Percentiles rank a stretch among this genome's conserved stretches.
phyloP scores from a whole-genome alignment of 2,888 invertebrate genomes.

The Hedya salicella region DNA sequence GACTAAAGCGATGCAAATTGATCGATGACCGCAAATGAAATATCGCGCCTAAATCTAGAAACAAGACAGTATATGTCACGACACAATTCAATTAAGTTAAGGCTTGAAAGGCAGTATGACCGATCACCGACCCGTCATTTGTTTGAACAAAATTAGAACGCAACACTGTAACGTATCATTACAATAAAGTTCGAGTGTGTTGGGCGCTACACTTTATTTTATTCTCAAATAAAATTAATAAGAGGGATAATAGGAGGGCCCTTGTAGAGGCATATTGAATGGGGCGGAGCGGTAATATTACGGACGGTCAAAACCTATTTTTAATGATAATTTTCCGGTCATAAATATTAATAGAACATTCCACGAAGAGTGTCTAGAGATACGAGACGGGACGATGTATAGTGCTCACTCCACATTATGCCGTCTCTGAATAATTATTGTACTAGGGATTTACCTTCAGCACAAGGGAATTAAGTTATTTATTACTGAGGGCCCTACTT shows the following conservation, averaged over 20 bases:
- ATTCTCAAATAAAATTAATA: slow-evolving; percentile 45
- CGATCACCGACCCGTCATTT: slow-evolving; percentile 24
- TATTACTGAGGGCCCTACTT: slow-evolving; percentile 19
- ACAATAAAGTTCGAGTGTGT: slow-evolving; percentile 18
- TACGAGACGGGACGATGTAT: slow-evolving; percentile 49
- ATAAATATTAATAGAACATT: slow-evolving; percentile 81
- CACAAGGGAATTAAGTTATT: slow-evolving; percentile 22
- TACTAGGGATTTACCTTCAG: slow-evolving; percentile 28
- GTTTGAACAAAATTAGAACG: slow-evolving; percentile 20
- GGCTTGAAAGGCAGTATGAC: slow-evolving; percentile 6
- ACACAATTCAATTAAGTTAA: slow-evolving; percentile 23
- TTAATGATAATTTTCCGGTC: slow-evolving; percentile 79
- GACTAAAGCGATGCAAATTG: slow-evolving; percentile 29
- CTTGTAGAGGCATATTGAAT: slow-evolving; percentile 58
- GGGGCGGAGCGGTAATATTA: slow-evolving; percentile 66
- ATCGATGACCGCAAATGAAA: slow-evolving; percentile 29
- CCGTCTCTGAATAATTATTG: slow-evolving; percentile 33
- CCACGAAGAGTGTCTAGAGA: slow-evolving; percentile 54
- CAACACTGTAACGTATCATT: slow-evolving; percentile 16
- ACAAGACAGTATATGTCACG: slow-evolving; percentile 17
- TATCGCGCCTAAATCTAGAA: slow-evolving; percentile 11
- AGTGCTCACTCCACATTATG: slow-evolving; percentile 26
- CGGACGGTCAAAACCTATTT: slow-evolving; percentile 71
- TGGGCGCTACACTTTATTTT: slow-evolving; percentile 13
- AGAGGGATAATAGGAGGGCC: slow-evolving; percentile 51